These are phyloP conservation scores for Netelia fuscicornis DNA, from an alignment of 2,888 invertebrate species.

Conservation along the genomic window DNA sequence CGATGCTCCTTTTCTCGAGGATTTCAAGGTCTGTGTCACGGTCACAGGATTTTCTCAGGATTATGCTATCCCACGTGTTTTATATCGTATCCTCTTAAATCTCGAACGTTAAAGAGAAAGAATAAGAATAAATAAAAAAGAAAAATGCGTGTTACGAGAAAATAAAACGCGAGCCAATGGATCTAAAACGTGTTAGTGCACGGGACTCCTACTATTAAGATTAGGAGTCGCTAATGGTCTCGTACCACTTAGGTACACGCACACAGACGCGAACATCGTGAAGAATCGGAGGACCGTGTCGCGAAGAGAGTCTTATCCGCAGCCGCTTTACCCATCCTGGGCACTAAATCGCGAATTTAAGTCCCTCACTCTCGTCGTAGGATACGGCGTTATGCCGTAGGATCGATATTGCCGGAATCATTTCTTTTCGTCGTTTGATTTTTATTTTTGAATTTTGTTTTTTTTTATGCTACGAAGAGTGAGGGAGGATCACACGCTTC, in stretches of 20 bases:
- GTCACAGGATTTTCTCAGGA: constrained; percentile 6
- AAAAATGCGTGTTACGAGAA: constrained; percentile 3
- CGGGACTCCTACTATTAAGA: constrained; percentile 54
- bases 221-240: constrained; percentile 64
- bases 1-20: constrained; percentile 38
- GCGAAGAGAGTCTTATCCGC: neutral
- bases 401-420: constrained; percentile 46
- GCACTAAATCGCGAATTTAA: constrained; percentile 52
- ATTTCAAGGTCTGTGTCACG: constrained; percentile 22
- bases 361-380: constrained; percentile 33
- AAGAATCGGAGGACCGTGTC: constrained; percentile 10
- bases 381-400: neutral
- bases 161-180: constrained; percentile 51
- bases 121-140: neutral
- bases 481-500: constrained; percentile 51
- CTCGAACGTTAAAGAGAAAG: constrained; percentile 17
- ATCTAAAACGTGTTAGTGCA: constrained; percentile 57
- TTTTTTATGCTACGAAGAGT: constrained; percentile 12
- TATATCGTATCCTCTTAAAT: constrained; percentile 30
- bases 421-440: neutral
- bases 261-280: neutral
- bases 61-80: constrained; percentile 14
- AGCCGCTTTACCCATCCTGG: constrained; percentile 24
- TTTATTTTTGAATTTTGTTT: neutral
- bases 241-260: constrained; percentile 57